Conservation (phyloP, 2,113 vertebrate species). For the Cebus imitator region DNA sequence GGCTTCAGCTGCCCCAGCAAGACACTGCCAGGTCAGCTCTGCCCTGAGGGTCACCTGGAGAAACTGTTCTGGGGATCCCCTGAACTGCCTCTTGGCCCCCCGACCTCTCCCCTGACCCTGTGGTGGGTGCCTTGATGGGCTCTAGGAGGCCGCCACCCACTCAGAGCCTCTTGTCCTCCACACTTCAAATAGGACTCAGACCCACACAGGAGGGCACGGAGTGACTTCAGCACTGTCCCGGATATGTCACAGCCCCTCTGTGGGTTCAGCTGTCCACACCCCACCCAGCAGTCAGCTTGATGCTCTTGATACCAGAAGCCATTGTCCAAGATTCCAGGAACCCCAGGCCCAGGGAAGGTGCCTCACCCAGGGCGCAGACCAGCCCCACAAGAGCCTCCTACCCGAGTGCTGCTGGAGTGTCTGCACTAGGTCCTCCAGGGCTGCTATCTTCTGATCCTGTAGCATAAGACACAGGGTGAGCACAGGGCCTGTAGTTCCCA, state of each 20-base stretch:
- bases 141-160: not conserved
- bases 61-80: not conserved
- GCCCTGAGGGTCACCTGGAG: not conserved
- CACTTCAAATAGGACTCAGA: not conserved
- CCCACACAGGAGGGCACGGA: not conserved
- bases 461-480: constrained; percentile 53
- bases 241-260: not conserved
- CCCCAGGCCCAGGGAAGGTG: not conserved
- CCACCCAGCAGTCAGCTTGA: not conserved
- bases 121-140: not conserved
- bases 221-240: not conserved
- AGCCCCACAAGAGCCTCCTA: not conserved
- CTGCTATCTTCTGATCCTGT: constrained; percentile 88
- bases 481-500: not conserved
- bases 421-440: constrained; percentile 86
- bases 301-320: not conserved
- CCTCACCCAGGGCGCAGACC: not conserved
- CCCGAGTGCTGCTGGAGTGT: constrained; percentile 74
- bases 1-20: not conserved
- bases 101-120: not conserved
- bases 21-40: not conserved
- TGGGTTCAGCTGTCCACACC: not conserved
- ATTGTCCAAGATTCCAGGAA: not conserved
- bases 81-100: not conserved
- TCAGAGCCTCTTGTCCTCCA: not conserved